phyloP scores from a whole-genome alignment of 2,113 vertebrate species.

The Xiphophorus hellerii region DNA sequence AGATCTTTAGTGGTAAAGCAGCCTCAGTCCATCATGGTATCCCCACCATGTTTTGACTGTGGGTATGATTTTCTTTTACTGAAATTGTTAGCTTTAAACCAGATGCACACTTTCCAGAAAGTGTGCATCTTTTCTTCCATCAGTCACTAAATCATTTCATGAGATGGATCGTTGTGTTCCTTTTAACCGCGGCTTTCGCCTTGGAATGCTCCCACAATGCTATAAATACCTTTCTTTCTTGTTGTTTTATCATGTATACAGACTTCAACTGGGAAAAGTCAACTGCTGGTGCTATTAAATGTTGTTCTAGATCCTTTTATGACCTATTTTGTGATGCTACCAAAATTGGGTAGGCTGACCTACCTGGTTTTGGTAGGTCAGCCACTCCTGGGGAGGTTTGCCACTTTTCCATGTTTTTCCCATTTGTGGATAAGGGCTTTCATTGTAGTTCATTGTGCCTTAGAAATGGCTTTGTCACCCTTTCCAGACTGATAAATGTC shows the following conservation, averaged over 20 bases:
- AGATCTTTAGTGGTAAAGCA: not conserved
- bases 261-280: not conserved
- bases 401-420: no score
- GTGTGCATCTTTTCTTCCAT: not conserved
- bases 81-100: not conserved
- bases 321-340: not conserved
- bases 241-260: not conserved
- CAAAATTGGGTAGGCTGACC: no score
- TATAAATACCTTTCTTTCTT: not conserved
- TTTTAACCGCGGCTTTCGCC: not conserved
- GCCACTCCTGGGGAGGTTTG: no score
- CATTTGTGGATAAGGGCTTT: no score
- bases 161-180: not conserved
- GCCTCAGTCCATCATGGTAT: not conserved
- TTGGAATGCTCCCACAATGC: not conserved
- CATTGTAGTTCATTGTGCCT: no score
- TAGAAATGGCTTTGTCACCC: no score
- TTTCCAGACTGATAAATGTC: no score
- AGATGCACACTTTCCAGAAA: not conserved
- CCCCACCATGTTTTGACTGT: not conserved
- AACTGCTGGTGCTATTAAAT: not conserved
- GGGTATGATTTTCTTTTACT: not conserved
- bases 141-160: not conserved
- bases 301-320: not conserved
- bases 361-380: not conserved